Conservation (phyloP, 2,113 vertebrate genomes). For the Paratilapia polleni region DNA sequence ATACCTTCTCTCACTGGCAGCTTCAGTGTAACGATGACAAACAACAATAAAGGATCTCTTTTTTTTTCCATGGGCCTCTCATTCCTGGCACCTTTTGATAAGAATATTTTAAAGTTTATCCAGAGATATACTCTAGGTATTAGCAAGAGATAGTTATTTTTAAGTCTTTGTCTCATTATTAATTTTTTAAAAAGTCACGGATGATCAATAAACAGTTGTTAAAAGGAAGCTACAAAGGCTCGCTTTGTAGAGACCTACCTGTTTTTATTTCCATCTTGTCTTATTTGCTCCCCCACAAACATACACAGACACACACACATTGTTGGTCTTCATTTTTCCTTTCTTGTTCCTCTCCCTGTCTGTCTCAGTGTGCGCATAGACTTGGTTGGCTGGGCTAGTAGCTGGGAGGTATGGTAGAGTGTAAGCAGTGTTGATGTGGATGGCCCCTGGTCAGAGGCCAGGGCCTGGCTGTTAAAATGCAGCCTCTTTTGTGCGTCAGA, state of each 20-base stretch:
- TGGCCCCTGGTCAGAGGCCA: constrained; percentile 81
- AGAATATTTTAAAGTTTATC: constrained; percentile 60
- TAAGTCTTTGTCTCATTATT: constrained; percentile 9
- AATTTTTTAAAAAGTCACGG: background rate
- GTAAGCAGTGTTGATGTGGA: constrained; percentile 80
- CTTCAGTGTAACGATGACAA: constrained; percentile 72
- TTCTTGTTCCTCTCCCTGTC: constrained; percentile 27
- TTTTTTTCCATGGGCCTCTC: constrained; percentile 48
- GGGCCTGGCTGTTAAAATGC: constrained; percentile 78
- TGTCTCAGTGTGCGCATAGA: constrained; percentile 31
- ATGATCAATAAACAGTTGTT: background rate
- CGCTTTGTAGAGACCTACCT: background rate
- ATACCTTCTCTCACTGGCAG: constrained; percentile 79
- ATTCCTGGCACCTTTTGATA: constrained; percentile 74
- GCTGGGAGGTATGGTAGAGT: constrained; percentile 77
- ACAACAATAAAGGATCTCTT: constrained; percentile 73
- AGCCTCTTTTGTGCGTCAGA: constrained; percentile 80
- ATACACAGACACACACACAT: background rate
- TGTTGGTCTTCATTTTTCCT: constrained; percentile 25
- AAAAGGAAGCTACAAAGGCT: background rate
- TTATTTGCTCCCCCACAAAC: background rate
- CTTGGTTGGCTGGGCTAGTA: constrained; percentile 61
- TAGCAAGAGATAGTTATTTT: background rate
- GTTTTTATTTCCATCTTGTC: constrained; percentile 35
- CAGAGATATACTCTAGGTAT: constrained; percentile 20